Conservation (phyloP, 2,888 invertebrate species). For the Bembecia ichneumoniformis region DNA sequence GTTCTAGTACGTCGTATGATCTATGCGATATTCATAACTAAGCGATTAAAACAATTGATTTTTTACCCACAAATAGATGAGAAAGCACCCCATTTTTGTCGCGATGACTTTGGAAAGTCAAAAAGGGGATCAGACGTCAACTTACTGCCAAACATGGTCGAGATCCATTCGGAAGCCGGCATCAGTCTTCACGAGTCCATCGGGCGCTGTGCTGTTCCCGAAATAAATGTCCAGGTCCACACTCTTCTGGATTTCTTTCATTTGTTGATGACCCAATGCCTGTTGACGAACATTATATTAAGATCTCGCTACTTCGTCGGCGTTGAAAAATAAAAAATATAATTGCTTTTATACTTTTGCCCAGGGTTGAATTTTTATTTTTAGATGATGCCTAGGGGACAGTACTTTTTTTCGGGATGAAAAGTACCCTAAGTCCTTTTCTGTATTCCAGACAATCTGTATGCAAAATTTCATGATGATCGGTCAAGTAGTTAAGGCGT, state of each 20-base stretch:
- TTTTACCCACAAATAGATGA: neutral
- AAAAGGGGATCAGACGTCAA: constrained; percentile 11
- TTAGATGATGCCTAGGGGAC: too few relatives aligned
- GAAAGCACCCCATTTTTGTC: neutral
- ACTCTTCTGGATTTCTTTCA: constrained; percentile 44
- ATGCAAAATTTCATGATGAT: too few relatives aligned
- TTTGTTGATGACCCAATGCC: constrained; percentile 56
- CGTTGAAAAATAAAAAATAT: too few relatives aligned
- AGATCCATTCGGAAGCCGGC: constrained; percentile 64
- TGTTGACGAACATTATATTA: constrained; percentile 11
- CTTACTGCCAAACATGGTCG: constrained; percentile 63
- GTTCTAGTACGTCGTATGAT: too few relatives aligned
- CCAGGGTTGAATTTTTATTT: too few relatives aligned
- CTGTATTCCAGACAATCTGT: too few relatives aligned
- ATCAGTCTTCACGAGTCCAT: constrained; percentile 38
- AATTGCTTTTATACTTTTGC: too few relatives aligned
- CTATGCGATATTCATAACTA: neutral
- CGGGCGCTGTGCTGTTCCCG: constrained; percentile 43
- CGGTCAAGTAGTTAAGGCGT: too few relatives aligned
- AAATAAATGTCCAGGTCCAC: constrained; percentile 61
- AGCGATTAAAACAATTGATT: neutral
- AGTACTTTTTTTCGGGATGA: too few relatives aligned
- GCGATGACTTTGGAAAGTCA: too few relatives aligned
- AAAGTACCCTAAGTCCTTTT: too few relatives aligned
- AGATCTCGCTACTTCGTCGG: too few relatives aligned